These are phyloP conservation scores for Slavum lentiscoides DNA, from an alignment of 2,888 invertebrate genomes.

Conservation along the genomic window DNA sequence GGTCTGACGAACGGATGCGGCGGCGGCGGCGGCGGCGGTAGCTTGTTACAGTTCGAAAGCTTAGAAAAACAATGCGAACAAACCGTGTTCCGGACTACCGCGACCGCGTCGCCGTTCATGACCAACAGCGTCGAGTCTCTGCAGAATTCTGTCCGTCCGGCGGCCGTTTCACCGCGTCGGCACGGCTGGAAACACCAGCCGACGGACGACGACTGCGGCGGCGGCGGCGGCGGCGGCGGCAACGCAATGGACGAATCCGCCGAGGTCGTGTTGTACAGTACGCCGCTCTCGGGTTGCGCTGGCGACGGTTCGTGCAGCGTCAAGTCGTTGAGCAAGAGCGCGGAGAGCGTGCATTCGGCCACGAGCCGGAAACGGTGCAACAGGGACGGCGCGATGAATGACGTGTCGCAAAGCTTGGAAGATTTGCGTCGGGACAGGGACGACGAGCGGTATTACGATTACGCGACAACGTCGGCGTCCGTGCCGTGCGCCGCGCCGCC, in stretches of 20 bases:
- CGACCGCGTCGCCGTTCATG: constrained; percentile 57
- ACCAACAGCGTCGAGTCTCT: constrained; percentile 60
- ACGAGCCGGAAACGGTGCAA: constrained; percentile 49
- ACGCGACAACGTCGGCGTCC: not conserved
- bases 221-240: constrained; percentile 50
- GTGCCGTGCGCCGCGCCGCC: not conserved
- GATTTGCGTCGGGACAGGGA: constrained; percentile 43
- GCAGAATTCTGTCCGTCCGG: constrained; percentile 56
- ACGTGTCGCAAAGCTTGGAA: constrained; percentile 57
- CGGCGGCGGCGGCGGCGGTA: constrained; percentile 61
- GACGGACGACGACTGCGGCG: constrained; percentile 42
- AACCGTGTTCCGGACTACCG: constrained; percentile 59
- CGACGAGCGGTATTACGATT: constrained; percentile 13
- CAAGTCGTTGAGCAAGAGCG: constrained; percentile 62
- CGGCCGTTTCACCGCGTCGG: constrained; percentile 56
- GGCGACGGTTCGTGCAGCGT: constrained; percentile 57
- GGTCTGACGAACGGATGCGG: constrained; percentile 44
- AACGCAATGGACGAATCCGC: constrained; percentile 55
- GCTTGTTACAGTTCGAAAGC: constrained; percentile 82
- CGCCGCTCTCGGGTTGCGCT: constrained; percentile 41
- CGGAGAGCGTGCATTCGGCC: constrained; percentile 61
- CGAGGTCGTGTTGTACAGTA: constrained; percentile 50
- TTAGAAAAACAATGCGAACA: constrained; percentile 72
- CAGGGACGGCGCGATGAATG: constrained; percentile 52
- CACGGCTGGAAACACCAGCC: constrained; percentile 60